phyloP scores from a whole-genome alignment of 1,140 invertebrate genomes.

The Drosophila mayri region DNA sequence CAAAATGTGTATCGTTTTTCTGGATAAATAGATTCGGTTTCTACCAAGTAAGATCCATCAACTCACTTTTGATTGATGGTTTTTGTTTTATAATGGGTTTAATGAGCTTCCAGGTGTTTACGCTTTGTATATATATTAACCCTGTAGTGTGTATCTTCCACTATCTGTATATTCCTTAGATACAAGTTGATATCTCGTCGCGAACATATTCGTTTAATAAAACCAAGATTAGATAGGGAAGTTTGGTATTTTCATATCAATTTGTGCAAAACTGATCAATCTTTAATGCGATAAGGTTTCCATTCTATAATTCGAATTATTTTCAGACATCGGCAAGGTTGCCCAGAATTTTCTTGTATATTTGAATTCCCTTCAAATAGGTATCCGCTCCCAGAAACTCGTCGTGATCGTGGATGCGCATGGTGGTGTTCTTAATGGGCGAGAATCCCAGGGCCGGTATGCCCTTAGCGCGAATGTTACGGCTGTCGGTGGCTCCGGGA shows the following conservation, averaged over 20 bases:
- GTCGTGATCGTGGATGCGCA: conserved; percentile 92
- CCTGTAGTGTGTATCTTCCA: background rate
- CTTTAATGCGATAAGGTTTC: conserved; percentile 85
- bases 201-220: conserved; percentile 22
- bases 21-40: background rate
- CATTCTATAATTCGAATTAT: conserved; percentile 44
- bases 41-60: background rate
- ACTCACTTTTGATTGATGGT: conserved; percentile 16
- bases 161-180: conserved; percentile 7
- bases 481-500: conserved; percentile 91
- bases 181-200: conserved; percentile 7
- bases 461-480: conserved; percentile 90
- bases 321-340: conserved; percentile 86
- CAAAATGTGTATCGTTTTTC: background rate
- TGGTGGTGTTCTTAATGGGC: conserved; percentile 90
- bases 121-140: background rate
- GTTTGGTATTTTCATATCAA: conserved; percentile 16
- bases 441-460: conserved; percentile 91
- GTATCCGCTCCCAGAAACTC: conserved; percentile 90
- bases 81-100: background rate
- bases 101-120: background rate
- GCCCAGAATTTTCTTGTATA: conserved; percentile 89
- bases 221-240: conserved; percentile 21
- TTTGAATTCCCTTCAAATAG: conserved; percentile 90
- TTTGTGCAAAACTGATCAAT: conserved; percentile 27